Percentiles rank a stretch among this genome's conserved stretches.
These are phyloP conservation scores for Eumaeus atala DNA, from an alignment of 1,140 invertebrate genomes.

Conservation along the genomic window DNA sequence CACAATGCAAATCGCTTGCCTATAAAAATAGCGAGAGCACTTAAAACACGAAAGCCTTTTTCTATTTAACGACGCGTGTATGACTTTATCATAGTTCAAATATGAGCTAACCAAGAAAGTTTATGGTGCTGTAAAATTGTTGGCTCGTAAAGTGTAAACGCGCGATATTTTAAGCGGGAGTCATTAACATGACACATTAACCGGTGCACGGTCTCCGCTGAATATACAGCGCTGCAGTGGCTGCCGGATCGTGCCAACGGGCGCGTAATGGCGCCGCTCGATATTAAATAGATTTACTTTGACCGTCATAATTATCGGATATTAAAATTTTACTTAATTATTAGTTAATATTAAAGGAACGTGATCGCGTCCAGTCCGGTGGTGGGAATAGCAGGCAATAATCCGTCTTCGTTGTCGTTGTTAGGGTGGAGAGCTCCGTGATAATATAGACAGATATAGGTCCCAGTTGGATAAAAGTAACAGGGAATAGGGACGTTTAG, in stretches of 20 bases:
- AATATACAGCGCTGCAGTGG: slow-evolving; percentile 32
- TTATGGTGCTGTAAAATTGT: slow-evolving; percentile 35
- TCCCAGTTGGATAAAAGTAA: too few species aligned
- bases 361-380: too few species aligned
- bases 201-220: slow-evolving; percentile 27
- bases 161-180: slow-evolving; percentile 39
- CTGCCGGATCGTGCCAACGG: slow-evolving; percentile 34
- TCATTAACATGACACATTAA: slow-evolving; percentile 52
- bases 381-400: too few species aligned
- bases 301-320: slow-evolving; percentile 7
- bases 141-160: slow-evolving; percentile 40
- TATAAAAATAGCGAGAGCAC: too few species aligned
- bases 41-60: background rate
- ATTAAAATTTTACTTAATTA: background rate
- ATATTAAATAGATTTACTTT: slow-evolving; percentile 24
- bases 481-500: too few species aligned
- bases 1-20: too few species aligned
- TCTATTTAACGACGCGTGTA: background rate
- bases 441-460: too few species aligned
- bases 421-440: too few species aligned
- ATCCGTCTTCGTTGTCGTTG: too few species aligned
- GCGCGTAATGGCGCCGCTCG: slow-evolving; percentile 33
- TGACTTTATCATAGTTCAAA: background rate
- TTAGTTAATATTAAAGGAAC: too few species aligned
- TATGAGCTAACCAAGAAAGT: slow-evolving; percentile 21